phyloP scores from a whole-genome alignment of 2,113 vertebrate genomes.

The Platichthys stellatus region DNA sequence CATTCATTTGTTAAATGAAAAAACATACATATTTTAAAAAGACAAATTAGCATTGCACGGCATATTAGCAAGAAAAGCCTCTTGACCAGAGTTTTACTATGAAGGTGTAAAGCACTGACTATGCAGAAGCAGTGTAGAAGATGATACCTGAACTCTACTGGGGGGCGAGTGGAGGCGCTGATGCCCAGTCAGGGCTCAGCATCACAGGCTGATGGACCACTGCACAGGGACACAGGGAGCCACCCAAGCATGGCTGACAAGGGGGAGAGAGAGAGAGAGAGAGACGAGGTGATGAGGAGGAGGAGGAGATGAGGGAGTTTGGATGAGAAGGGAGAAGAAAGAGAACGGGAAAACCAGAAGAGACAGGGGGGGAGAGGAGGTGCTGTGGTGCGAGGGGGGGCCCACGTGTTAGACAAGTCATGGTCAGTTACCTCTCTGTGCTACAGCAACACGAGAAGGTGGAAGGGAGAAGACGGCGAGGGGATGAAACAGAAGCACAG shows the following conservation, averaged over 20 bases:
- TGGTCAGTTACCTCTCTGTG: slow-evolving; percentile 50
- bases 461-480: slow-evolving; percentile 14
- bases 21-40: neutral
- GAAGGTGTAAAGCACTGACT: no score
- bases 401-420: slow-evolving; percentile 52
- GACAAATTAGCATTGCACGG: no score
- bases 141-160: slow-evolving; percentile 63
- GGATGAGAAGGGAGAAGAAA: slow-evolving; percentile 4
- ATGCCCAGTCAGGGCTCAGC: slow-evolving; percentile 63
- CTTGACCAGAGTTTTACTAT: no score
- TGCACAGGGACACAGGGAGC: slow-evolving; percentile 52
- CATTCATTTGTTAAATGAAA: neutral
- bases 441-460: slow-evolving; percentile 22
- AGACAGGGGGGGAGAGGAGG: slow-evolving; percentile 28
- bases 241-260: slow-evolving; percentile 60
- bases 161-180: slow-evolving; percentile 48
- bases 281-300: neutral
- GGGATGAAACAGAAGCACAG: neutral
- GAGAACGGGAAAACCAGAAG: slow-evolving; percentile 12
- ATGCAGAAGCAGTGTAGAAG: slow-evolving; percentile 35
- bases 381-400: slow-evolving; percentile 17
- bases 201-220: slow-evolving; percentile 57
- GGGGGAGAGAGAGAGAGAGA: neutral
- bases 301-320: slow-evolving; percentile 2
- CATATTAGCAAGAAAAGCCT: no score